Percentiles rank a stretch among this genome's conserved stretches.
These are phyloP conservation scores for Pentamera pediparva DNA, from an alignment of 53 echinoderm and acorn worm species.

Conservation along the genomic window DNA sequence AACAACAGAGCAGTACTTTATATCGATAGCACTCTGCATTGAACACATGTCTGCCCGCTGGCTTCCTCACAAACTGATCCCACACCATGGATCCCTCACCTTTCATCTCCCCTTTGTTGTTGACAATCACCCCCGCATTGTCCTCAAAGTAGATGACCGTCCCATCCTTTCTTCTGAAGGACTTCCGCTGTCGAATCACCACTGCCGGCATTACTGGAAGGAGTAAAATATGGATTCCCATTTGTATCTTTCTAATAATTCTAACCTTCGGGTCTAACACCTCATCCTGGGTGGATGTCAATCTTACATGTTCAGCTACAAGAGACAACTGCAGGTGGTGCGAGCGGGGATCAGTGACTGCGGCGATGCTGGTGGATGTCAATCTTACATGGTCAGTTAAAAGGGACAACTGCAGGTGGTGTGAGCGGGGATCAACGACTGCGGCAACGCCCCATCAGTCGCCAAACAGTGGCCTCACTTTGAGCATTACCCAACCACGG, in stretches of 20 bases:
- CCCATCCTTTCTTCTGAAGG: slow-evolving; percentile 85
- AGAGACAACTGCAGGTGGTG: not conserved
- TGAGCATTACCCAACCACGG: too few species aligned
- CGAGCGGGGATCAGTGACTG: not conserved
- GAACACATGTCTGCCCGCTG: not conserved
- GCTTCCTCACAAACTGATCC: too few species aligned
- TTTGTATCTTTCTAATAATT: too few species aligned
- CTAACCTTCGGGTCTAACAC: too few species aligned
- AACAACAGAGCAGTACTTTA: not conserved
- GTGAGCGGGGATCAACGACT: not conserved
- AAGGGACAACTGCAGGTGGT: not conserved
- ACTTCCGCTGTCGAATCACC: slow-evolving; percentile 86
- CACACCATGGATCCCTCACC: too few species aligned
- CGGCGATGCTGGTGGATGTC: not conserved
- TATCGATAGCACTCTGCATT: not conserved
- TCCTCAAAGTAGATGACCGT: slow-evolving; percentile 96
- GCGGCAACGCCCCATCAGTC: too few species aligned
- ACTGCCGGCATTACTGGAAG: slow-evolving; percentile 80
- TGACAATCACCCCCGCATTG: slow-evolving; percentile 99
- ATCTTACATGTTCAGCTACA: not conserved
- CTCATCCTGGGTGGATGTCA: too few species aligned
- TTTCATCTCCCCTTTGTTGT: slow-evolving; percentile 98
- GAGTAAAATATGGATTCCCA: not conserved
- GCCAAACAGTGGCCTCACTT: too few species aligned
- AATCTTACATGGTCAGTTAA: not conserved